Conservation (phyloP, 2,113 vertebrate genomes). For the Coptodon rendalli region DNA sequence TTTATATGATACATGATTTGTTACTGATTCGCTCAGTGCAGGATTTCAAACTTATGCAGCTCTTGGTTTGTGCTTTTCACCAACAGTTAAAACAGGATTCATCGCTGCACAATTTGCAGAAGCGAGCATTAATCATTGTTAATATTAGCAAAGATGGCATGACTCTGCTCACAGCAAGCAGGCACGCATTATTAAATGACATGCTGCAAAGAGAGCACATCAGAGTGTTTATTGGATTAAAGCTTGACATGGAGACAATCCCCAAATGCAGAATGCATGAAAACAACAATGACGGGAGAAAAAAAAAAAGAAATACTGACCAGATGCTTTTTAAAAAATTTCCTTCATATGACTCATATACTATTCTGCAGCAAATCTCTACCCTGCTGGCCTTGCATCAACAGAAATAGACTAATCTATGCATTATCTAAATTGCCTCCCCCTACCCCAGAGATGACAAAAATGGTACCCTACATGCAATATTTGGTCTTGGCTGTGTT, state of each 20-base stretch:
- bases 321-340: not conserved
- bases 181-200: conserved; percentile 47
- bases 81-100: conserved; percentile 32
- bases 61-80: conserved; percentile 1
- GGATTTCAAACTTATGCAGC: not conserved
- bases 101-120: conserved; percentile 37
- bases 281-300: conserved; percentile 58
- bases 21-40: not conserved
- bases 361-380: conserved; percentile 26
- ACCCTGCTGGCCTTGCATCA: conserved; percentile 31
- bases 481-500: conserved; percentile 43
- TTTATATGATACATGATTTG: not conserved
- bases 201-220: conserved; percentile 55
- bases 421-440: conserved; percentile 8
- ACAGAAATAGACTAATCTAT: conserved; percentile 21
- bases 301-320: conserved; percentile 41
- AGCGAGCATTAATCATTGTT: conserved; percentile 47
- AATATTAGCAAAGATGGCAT: conserved; percentile 38
- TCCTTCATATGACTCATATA: conserved; percentile 19
- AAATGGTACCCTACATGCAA: conserved; percentile 49
- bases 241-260: conserved; percentile 58
- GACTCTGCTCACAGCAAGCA: conserved; percentile 44
- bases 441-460: conserved; percentile 22
- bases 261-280: conserved; percentile 52
- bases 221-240: conserved; percentile 70